phyloP scores from a whole-genome alignment of 2,113 vertebrate species.

The Rallus limicola region DNA sequence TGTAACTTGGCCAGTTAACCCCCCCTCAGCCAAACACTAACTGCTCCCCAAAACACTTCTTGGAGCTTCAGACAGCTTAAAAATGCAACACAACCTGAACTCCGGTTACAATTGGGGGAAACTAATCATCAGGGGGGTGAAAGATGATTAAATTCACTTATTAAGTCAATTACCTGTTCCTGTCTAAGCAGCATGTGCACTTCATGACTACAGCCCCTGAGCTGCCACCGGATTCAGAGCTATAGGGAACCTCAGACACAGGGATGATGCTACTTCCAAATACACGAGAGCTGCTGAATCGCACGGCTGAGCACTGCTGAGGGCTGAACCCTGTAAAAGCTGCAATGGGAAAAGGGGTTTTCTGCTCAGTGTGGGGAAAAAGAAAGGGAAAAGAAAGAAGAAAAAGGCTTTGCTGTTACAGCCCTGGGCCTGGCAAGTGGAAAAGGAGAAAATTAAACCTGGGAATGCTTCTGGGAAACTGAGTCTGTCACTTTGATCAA shows the following conservation, averaged over 20 bases:
- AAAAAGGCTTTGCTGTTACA: neutral
- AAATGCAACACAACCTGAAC: neutral
- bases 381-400: fast-evolving
- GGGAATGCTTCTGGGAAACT: neutral
- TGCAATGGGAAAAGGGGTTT: neutral
- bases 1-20: fast-evolving
- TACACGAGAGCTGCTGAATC: neutral
- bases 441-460: neutral
- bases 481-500: neutral
- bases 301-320: fast-evolving
- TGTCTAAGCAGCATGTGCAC: neutral
- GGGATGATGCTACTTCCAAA: neutral
- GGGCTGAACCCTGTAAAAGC: neutral
- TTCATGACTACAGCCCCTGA: neutral
- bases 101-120: neutral
- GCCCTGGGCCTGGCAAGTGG: neutral
- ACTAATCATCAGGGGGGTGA: neutral
- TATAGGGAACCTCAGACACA: neutral
- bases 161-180: fast-evolving
- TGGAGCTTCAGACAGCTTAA: neutral
- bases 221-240: neutral
- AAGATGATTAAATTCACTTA: neutral
- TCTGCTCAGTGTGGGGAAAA: neutral
- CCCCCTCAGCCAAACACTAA: neutral
- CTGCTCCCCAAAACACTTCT: neutral